A percentile compares a stretch with the other conserved stretches of the same genome.
Evolutionary conservation across 2,113 vertebrate genomes (phyloP).

Genomic region (Pseudopodoces humilis): DNA sequence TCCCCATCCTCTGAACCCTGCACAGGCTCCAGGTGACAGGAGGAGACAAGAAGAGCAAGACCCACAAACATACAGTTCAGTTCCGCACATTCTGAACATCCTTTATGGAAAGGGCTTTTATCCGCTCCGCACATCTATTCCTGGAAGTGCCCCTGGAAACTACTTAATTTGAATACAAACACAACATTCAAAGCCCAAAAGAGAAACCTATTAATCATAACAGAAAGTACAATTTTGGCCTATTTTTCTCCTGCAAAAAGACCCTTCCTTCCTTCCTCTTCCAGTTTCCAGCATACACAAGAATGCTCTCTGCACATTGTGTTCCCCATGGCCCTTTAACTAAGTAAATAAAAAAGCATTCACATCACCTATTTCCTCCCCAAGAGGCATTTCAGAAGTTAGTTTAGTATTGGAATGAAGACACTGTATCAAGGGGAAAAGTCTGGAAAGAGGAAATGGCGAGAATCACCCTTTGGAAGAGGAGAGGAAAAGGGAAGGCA

Average conservation of each 20-base stretch:
- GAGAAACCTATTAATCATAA: slow-evolving; percentile 27
- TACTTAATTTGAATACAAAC: slow-evolving; percentile 37
- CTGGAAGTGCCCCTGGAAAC: slow-evolving; percentile 24
- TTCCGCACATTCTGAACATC: background rate
- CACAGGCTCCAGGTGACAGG: background rate
- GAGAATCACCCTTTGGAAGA: slow-evolving; percentile 29
- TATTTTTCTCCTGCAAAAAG: background rate
- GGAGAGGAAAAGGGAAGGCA: slow-evolving; percentile 20
- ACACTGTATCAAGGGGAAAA: slow-evolving; percentile 18
- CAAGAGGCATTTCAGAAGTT: background rate
- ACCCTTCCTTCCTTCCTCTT: background rate
- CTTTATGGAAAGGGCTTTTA: background rate
- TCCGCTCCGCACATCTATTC: background rate
- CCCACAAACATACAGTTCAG: background rate
- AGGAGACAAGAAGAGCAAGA: background rate
- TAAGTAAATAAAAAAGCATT: background rate
- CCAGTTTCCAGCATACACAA: background rate
- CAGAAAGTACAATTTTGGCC: background rate
- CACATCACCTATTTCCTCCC: slow-evolving; percentile 23
- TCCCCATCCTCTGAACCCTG: background rate
- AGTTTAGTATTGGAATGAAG: slow-evolving; percentile 13
- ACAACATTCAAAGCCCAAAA: background rate
- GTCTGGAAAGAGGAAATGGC: slow-evolving; percentile 14
- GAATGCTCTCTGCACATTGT: background rate
- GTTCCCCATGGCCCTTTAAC: background rate